Percentiles rank a stretch among this genome's conserved stretches.
phyloP scores from a whole-genome alignment of 2,888 invertebrate genomes.

The Himalopsyche japonica region DNA sequence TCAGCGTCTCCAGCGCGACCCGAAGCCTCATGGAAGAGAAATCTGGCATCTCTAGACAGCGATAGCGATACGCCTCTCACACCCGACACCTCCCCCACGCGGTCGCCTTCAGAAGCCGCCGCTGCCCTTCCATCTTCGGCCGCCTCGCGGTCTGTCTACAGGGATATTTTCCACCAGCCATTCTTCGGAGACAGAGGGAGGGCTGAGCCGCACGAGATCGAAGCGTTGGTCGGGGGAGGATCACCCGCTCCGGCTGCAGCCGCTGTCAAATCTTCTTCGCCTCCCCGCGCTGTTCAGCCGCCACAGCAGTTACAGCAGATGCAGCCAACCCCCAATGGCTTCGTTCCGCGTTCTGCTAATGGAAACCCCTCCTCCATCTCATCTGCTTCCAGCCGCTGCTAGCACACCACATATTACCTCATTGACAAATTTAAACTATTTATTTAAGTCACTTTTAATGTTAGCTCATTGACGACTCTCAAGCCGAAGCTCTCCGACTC shows the following conservation, averaged over 20 bases:
- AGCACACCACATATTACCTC: slow-evolving; percentile 42
- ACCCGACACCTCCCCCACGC: neutral
- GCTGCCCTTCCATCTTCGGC: slow-evolving; percentile 10
- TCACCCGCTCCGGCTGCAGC: neutral
- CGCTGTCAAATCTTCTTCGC: slow-evolving; percentile 46
- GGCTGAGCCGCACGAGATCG: slow-evolving; percentile 34
- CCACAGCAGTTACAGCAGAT: neutral
- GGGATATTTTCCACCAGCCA: slow-evolving; percentile 25
- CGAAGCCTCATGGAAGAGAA: slow-evolving; percentile 10
- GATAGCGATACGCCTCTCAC: slow-evolving; percentile 20
- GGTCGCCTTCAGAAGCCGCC: slow-evolving; percentile 3
- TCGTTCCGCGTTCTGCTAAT: slow-evolving; percentile 23
- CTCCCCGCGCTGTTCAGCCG: slow-evolving; percentile 45
- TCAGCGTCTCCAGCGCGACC: slow-evolving; percentile 12
- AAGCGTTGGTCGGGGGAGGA: slow-evolving; percentile 28
- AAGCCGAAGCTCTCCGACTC: neutral
- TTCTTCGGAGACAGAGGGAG: slow-evolving; percentile 24
- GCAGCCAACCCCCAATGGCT: slow-evolving; percentile 26
- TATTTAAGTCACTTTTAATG: neutral
- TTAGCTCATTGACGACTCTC: neutral
- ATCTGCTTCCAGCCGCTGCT: slow-evolving; percentile 37
- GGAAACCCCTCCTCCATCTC: slow-evolving; percentile 37
- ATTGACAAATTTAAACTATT: slow-evolving; percentile 28
- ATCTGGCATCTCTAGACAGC: slow-evolving; percentile 21
- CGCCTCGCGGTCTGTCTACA: slow-evolving; percentile 15